Base-by-base conservation (phyloP, 2,113 vertebrate species). In the Erythrocercus mccallii region DNA sequence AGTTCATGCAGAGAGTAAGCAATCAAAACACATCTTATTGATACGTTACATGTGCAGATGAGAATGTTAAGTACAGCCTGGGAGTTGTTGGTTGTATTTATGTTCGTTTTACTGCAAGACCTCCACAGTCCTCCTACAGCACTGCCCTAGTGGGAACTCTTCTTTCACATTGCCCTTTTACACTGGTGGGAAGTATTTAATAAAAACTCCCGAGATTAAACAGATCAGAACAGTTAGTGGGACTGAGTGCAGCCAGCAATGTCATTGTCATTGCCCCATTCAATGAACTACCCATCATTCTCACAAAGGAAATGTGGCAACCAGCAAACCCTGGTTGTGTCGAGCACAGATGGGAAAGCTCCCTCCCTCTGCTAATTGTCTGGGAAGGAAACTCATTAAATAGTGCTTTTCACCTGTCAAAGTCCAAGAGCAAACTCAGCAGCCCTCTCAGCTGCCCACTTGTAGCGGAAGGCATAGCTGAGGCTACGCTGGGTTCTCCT, bases 331-430 rank as follows among this genome's bases (percentile, higher is more conserved):
- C 81, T 33, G 44, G 4, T 64, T 81, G 61, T 50, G 56, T 62
- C 11, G 16, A 64, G 78, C 86, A 88, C 96, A 97, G 95, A 96
- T 96, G 95, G 94, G 92, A 94, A 88, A 88, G 86, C 88, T 65
- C 69, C 40, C 62, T 90, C 64, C 14, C 25, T 81, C 81, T 82
- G 89, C 66, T 97, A 97, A 97, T 93, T 97, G 96, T 89, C 90
- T 85, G 81, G 87, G 91, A 95, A 95, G 74, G 81, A 94, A 94
- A 91, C 91, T 92, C 92, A 97, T 97, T 97, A 97, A 95, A 64
- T 48, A 88, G 88, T 40, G 4, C 73, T 96, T 94, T 88, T 96
- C 89, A 97, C 93, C 95, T 94, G 93, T 96, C 94, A 92, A 66
- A 95, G 62, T 60, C 66, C 91, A 81, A 54, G 54, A 88, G 72